phyloP scores from a whole-genome alignment of 2,113 vertebrate genomes.

The Mus pahari region DNA sequence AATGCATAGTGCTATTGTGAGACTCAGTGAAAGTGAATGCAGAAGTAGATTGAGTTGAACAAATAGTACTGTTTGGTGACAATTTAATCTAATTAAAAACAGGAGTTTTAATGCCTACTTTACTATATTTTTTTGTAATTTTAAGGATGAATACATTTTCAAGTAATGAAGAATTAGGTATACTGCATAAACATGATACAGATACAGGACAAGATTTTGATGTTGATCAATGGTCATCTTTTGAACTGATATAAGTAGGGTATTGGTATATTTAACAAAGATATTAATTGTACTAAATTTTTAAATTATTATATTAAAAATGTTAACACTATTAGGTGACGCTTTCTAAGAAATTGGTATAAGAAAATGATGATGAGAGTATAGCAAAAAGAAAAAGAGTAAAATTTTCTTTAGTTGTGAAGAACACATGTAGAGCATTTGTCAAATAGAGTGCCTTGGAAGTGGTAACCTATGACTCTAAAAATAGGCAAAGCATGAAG shows the following conservation, averaged over 20 bases:
- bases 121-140: background rate
- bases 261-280: background rate
- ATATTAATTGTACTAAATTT: background rate
- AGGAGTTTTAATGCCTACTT: background rate
- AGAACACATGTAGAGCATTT: background rate
- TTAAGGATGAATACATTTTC: background rate
- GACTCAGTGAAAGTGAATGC: background rate
- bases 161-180: background rate
- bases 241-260: background rate
- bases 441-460: background rate
- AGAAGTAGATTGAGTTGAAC: background rate
- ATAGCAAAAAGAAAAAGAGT: background rate
- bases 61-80: background rate
- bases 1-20: background rate
- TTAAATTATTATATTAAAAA: background rate
- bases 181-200: background rate
- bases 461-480: background rate
- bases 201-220: background rate
- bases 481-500: background rate
- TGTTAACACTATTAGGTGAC: background rate
- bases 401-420: slow-evolving; percentile 29
- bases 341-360: background rate
- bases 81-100: background rate
- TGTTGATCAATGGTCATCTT: background rate
- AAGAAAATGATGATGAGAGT: background rate